These are phyloP conservation scores for Clivina fossor DNA, from an alignment of 2,888 invertebrate genomes.

Conservation along the genomic window DNA sequence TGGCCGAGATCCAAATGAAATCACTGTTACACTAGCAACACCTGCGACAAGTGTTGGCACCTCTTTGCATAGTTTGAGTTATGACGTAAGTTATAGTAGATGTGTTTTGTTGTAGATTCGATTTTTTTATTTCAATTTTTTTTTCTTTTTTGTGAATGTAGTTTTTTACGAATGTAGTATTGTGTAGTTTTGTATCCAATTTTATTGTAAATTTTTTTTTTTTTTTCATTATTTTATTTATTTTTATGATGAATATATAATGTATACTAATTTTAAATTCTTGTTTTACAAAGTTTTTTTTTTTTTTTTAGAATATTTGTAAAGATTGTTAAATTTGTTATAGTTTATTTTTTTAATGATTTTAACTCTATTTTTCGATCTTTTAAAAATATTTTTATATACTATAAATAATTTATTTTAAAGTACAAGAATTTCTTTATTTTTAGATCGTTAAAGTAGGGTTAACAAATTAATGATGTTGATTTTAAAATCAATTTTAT, in stretches of 20 bases:
- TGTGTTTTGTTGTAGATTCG: slow-evolving; percentile 50
- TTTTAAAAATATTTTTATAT: too few relatives aligned
- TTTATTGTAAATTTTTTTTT: slow-evolving; percentile 27
- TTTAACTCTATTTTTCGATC: neutral
- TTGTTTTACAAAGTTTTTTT: neutral
- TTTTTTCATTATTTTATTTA: slow-evolving; percentile 1
- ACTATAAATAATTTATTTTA: too few relatives aligned
- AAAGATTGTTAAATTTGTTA: neutral
- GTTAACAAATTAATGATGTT: too few relatives aligned
- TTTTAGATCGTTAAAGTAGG: too few relatives aligned
- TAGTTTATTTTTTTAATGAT: neutral
- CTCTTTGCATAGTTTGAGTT: slow-evolving; percentile 58
- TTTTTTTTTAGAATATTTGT: too few relatives aligned
- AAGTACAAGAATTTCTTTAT: too few relatives aligned
- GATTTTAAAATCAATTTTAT: too few relatives aligned
- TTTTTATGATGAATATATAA: slow-evolving; percentile 8
- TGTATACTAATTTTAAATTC: neutral
- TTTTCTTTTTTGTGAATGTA: neutral
- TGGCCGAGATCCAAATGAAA: slow-evolving; percentile 67
- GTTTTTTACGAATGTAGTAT: slow-evolving; percentile 30
- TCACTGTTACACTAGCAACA: slow-evolving; percentile 46
- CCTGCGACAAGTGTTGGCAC: slow-evolving; percentile 46
- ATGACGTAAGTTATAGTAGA: slow-evolving; percentile 59
- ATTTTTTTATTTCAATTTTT: neutral
- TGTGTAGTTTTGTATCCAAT: slow-evolving; percentile 29